Evolutionary conservation across 2,888 invertebrate genomes (phyloP), one percentile per base, ranked within the genome.

Genomic region (Mellilla xanthometata): DNA sequence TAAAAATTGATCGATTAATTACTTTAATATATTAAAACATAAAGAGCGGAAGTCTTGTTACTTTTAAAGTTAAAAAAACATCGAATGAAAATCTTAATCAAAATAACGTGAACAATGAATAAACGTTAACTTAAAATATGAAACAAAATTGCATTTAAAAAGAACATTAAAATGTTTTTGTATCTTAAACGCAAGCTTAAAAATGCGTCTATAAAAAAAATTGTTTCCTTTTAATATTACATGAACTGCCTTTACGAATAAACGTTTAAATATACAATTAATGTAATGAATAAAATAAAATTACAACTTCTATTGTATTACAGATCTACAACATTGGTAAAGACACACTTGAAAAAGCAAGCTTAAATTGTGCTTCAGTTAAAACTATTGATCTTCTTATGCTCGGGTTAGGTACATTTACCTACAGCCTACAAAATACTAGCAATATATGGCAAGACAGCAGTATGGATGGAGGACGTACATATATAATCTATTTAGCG

Each of bases 401-500:
- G 53, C 56, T 60, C 52, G 56, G 60, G 27, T 62, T 63, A 75
- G 81, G 79, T 77, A 79, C 57, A 68, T 76, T n/a, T 79, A 82
- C 76, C 76, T 80, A 76, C 65, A 76, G 69, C 70, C 81, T 83
- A 83, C 73, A 72, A 76, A 80, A 82, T 70, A 79, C 85, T 85
- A 85, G 80, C 71, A 76, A 74, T 83, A n/a, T n/a, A 87, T 89
- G 89, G 89, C 89, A 89, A 89, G 88, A 88, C 85, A 84, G 81
- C 82, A 81, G 78, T 81, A 84, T 74, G 72, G 78, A 83, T 74
- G 71, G 78, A 83, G 85, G 87, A 83, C 85, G 84, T 84, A 84
- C 84, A 81, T 82, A 79, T 77, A 74, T 84, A 82, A 86, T 87
- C 77, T 85, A 83, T 86, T 84, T 81, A 81, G 80, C 73, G 81